A percentile compares a stretch with the other conserved stretches of the same genome.
phyloP scores from a whole-genome alignment of 2,113 vertebrate genomes.

The Progne subis region DNA sequence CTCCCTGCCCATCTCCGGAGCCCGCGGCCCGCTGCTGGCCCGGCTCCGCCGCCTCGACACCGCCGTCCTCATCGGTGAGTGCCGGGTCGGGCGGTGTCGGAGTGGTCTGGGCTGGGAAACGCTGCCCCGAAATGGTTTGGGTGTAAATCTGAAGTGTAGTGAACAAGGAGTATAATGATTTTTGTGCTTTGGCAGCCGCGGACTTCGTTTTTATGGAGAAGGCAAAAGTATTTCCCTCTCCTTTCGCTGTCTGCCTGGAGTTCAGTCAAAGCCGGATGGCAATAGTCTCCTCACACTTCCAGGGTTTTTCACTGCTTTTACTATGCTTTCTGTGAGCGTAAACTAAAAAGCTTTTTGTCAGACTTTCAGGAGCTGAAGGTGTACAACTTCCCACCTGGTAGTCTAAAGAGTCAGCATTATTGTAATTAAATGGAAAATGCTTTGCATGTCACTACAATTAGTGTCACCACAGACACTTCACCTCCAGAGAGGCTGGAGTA shows the following conservation, averaged over 20 bases:
- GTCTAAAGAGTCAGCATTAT: background rate
- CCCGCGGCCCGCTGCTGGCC: conserved; percentile 80
- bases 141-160: fast-evolving
- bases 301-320: background rate
- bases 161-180: fast-evolving
- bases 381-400: background rate
- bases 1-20: conserved; percentile 88
- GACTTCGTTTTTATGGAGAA: background rate
- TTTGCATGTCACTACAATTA: background rate
- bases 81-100: too few species aligned
- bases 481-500: background rate
- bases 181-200: background rate
- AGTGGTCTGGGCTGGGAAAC: background rate
- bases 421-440: background rate
- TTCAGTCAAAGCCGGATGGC: background rate
- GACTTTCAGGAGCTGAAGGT: background rate
- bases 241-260: fast-evolving
- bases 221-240: background rate
- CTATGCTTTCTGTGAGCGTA: background rate
- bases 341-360: too few species aligned
- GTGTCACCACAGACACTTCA: background rate
- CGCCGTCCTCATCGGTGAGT: conserved; percentile 88
- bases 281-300: too few species aligned
- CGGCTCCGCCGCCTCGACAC: conserved; percentile 84
- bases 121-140: background rate